Conservation (phyloP, 2,888 invertebrate genomes). For the Pterostichus madidus region DNA sequence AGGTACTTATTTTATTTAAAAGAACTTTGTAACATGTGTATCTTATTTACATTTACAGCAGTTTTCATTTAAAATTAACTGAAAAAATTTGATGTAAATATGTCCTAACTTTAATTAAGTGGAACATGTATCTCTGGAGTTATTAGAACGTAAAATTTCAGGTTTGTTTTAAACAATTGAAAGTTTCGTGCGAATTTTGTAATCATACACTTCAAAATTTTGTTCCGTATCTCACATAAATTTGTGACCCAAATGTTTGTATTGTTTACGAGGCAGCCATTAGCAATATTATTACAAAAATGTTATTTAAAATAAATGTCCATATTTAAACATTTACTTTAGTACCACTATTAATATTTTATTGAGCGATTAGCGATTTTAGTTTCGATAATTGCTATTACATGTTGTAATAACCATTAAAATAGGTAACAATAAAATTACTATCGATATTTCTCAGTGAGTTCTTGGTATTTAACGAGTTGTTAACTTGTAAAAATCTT, state of each 20-base stretch:
- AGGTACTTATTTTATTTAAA: not conserved
- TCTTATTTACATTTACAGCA: conserved; percentile 6
- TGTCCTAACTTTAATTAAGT: conserved; percentile 60
- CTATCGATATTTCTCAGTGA: conserved; percentile 15
- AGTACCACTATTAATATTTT: conserved; percentile 19
- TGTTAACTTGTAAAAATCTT: not conserved
- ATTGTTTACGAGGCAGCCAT: conserved; percentile 31
- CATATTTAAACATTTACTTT: conserved; percentile 9
- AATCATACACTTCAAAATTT: conserved; percentile 41
- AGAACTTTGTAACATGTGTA: not conserved
- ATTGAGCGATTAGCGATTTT: conserved; percentile 19
- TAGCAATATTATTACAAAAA: not conserved
- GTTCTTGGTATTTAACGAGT: not conserved
- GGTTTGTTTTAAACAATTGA: conserved; percentile 56
- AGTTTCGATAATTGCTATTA: conserved; percentile 23
- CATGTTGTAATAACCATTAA: conserved; percentile 12
- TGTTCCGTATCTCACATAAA: conserved; percentile 32
- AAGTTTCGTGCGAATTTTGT: conserved; percentile 61
- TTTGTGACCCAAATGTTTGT: conserved; percentile 41
- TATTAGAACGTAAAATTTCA: conserved; percentile 61
- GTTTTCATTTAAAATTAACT: not conserved
- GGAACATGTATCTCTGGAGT: conserved; percentile 43
- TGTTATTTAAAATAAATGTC: conserved; percentile 3
- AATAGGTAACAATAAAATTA: conserved; percentile 15
- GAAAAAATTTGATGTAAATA: conserved; percentile 57